These are phyloP conservation scores for Scaptomyza tumidula DNA, from an alignment of 2,888 invertebrate species.

Conservation along the genomic window DNA sequence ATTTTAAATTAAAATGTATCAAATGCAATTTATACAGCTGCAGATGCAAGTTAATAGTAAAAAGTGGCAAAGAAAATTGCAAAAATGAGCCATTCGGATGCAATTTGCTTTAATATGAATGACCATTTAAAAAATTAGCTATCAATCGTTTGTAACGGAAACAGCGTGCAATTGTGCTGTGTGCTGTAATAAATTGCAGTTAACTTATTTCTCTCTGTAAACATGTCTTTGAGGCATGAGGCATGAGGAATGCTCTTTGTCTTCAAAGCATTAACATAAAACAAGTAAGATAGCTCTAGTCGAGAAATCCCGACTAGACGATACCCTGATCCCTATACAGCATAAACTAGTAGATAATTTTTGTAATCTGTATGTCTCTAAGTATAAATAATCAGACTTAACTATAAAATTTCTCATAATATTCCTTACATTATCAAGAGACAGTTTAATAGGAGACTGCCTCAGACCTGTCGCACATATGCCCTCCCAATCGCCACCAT, in stretches of 20 bases:
- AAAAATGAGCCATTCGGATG: slow-evolving; percentile 45
- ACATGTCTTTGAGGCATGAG: background rate
- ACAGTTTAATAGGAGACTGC: slow-evolving; percentile 69
- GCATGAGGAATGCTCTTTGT: too few species aligned
- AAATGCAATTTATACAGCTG: background rate
- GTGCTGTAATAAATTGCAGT: background rate
- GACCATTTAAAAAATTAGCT: slow-evolving; percentile 54
- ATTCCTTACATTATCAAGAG: slow-evolving; percentile 62
- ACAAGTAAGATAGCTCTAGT: too few species aligned
- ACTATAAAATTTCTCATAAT: too few species aligned
- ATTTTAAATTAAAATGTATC: background rate
- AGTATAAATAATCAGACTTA: too few species aligned
- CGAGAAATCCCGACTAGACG: too few species aligned
- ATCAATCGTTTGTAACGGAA: slow-evolving; percentile 32
- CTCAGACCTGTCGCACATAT: slow-evolving; percentile 50
- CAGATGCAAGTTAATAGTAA: slow-evolving; percentile 1
- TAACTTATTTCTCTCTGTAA: too few species aligned
- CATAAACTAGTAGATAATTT: too few species aligned
- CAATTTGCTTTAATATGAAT: slow-evolving; percentile 31
- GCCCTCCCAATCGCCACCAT: slow-evolving; percentile 59
- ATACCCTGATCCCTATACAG: too few species aligned
- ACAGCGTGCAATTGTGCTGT: slow-evolving; percentile 7
- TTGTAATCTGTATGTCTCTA: too few species aligned
- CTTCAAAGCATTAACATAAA: too few species aligned
- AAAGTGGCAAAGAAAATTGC: slow-evolving; percentile 37